Percentiles rank a stretch among this genome's conserved stretches.
These are phyloP conservation scores for Aelia acuminata DNA, from an alignment of 2,888 invertebrate genomes.

Conservation along the genomic window DNA sequence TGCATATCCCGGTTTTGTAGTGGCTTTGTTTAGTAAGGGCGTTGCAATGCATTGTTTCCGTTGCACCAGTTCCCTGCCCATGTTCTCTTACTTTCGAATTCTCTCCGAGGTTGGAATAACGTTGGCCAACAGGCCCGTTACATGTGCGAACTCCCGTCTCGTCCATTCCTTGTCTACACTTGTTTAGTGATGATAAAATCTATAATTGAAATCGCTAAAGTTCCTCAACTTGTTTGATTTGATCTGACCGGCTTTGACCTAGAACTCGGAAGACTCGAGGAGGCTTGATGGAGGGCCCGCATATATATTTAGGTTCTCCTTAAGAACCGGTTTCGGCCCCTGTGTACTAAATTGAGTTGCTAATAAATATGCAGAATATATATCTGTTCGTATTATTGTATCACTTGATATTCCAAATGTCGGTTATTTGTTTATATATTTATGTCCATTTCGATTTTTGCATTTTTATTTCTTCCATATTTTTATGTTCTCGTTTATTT, in stretches of 20 bases:
- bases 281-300: neutral
- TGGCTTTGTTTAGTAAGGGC: slow-evolving; percentile 7
- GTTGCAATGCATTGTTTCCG: slow-evolving; percentile 11
- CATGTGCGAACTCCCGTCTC: neutral
- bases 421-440: slow-evolving; percentile 2
- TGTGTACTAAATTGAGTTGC: slow-evolving; percentile 5
- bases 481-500: neutral
- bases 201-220: too few species aligned
- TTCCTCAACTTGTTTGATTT: neutral
- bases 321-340: neutral
- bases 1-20: neutral
- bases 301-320: neutral
- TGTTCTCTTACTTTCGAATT: slow-evolving; percentile 29
- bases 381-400: neutral
- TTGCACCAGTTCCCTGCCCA: neutral
- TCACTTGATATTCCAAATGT: neutral
- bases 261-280: neutral
- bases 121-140: neutral
- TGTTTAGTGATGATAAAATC: too few species aligned
- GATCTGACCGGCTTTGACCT: neutral
- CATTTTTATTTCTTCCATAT: too few species aligned
- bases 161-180: neutral
- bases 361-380: neutral
- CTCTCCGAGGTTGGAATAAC: neutral
- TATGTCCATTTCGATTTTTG: neutral